Percentiles rank a stretch among this genome's conserved stretches.
These are phyloP conservation scores for Smittia aterrima DNA, from an alignment of 2,888 invertebrate species.

Conservation along the genomic window DNA sequence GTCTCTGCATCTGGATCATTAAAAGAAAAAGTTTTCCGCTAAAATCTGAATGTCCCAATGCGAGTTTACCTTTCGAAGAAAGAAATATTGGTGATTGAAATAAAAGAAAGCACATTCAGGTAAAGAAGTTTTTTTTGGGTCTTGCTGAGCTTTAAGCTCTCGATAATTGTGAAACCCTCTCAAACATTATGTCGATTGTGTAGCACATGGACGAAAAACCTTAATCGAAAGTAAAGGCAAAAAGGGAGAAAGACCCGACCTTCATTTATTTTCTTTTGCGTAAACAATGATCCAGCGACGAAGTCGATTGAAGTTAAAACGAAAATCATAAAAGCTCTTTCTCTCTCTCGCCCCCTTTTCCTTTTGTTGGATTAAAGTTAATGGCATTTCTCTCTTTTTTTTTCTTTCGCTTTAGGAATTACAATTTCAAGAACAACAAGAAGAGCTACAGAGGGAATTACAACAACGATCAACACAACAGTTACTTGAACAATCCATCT, in stretches of 20 bases:
- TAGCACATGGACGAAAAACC: too few relatives aligned
- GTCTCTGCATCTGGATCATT: too few relatives aligned
- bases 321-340: neutral
- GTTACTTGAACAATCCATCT: constrained; percentile 36
- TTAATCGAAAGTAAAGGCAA: too few relatives aligned
- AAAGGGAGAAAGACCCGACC: neutral
- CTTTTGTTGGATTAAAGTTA: neutral
- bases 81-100: too few relatives aligned
- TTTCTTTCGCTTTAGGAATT: constrained; percentile 18
- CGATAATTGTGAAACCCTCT: too few relatives aligned
- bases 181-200: too few relatives aligned
- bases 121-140: too few relatives aligned
- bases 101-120: too few relatives aligned
- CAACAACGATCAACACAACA: constrained; percentile 41
- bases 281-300: neutral
- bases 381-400: neutral
- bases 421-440: constrained; percentile 40
- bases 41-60: too few relatives aligned
- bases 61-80: too few relatives aligned
- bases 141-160: too few relatives aligned
- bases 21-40: too few relatives aligned
- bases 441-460: constrained; percentile 31
- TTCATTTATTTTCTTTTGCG: neutral
- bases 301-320: neutral
- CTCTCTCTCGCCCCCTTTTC: neutral